Evolutionary conservation across 2,797 vertebrate genomes (phyloP), one percentile per base, ranked within the genome.

Genomic region (Fistularia commersonii): DNA sequence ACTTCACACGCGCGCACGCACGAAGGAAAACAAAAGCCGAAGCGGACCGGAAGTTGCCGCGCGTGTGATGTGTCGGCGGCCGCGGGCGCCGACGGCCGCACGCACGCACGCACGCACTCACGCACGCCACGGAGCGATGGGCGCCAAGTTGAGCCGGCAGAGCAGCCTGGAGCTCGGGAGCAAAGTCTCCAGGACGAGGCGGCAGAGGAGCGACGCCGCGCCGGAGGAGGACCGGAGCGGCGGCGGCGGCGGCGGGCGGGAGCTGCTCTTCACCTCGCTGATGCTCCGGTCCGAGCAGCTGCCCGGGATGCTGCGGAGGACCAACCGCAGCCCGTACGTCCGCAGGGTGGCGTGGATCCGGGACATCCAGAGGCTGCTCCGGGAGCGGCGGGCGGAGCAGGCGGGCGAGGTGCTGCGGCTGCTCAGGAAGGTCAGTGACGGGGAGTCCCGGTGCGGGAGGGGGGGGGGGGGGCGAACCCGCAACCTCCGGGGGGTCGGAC

Each of bases 281-380:
- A 86, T 93, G 56, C 88, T 91, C 43, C 87, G 77, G 71, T 89
- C 92, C 55, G 90, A 91, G 80, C 91, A 91, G 87, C 90, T 93
- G 45, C 91, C 92, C 5, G 85, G 90, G 80, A 90, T 91, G 85
- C 88, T 92, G 86, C 87, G 91, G 57, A 93, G 82, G 74, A 85
- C 69, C 66, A 87, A 85, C 62, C 90, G 81, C 45, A 90, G 92
- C 50, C 93, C 95, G 14, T 94, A 91, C 48, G 89, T 92, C 57
- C 79, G 90, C 39, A 79, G 93, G 53, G 93, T 92, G 66, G 88
- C 88, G 14, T 92, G 93, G 93, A 88, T 95, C 77, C 86, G 91
- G 58, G 92, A 95, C 50, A 93, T 95, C 72, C 94, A 94, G 87
- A 88, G 83, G 65, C 88, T 89, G 31, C 89, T 95, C 57, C 87